Percentiles rank a stretch among this genome's conserved stretches.
Conservation (phyloP, 1,140 invertebrate genomes). For the Drosophila saltans region DNA sequence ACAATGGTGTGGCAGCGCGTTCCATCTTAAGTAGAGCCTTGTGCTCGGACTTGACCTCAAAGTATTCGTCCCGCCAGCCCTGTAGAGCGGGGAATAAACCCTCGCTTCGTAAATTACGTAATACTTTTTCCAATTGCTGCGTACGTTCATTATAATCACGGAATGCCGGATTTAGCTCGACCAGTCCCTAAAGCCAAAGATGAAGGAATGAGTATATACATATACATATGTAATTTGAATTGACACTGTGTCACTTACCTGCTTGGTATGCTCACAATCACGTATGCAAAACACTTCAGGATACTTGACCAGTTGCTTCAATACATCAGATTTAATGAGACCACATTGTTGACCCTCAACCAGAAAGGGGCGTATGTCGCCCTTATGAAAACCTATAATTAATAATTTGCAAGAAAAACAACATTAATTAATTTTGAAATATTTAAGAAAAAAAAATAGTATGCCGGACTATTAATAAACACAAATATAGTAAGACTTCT, state of each 20-base stretch:
- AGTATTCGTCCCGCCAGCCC: slow-evolving; percentile 97
- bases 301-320: slow-evolving; percentile 90
- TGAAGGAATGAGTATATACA: background rate
- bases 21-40: slow-evolving; percentile 94
- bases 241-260: slow-evolving; percentile 48
- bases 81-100: slow-evolving; percentile 87
- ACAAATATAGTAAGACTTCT: background rate
- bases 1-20: slow-evolving; percentile 94
- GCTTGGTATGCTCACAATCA: slow-evolving; percentile 75
- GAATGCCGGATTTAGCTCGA: slow-evolving; percentile 93
- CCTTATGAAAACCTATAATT: slow-evolving; percentile 87
- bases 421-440: slow-evolving; percentile 28
- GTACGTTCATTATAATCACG: slow-evolving; percentile 92
- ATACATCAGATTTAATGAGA: slow-evolving; percentile 91
- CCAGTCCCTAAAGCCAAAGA: slow-evolving; percentile 79
- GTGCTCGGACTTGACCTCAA: slow-evolving; percentile 90
- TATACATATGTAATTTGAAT: background rate
- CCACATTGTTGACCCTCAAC: slow-evolving; percentile 95
- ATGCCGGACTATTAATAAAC: background rate
- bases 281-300: slow-evolving; percentile 88
- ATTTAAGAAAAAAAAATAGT: background rate
- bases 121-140: slow-evolving; percentile 90
- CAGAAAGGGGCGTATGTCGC: slow-evolving; percentile 92
- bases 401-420: slow-evolving; percentile 4
- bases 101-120: slow-evolving; percentile 88